A percentile compares a stretch with the other conserved stretches of the same genome.
phyloP scores from a whole-genome alignment of 2,797 vertebrate genomes.

The Brotula barbata region DNA sequence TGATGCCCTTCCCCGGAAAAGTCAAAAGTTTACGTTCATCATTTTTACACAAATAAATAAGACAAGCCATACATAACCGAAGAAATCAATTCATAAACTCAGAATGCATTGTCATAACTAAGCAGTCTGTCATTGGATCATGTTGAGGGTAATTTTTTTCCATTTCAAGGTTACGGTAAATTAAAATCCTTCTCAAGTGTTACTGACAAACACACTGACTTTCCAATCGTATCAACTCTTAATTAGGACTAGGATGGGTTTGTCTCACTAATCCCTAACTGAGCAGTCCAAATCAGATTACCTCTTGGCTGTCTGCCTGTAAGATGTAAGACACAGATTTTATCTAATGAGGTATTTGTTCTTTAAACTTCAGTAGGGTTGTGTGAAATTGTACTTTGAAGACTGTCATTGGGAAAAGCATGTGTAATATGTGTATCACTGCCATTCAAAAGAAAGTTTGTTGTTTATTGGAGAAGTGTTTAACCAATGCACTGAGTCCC shows the following conservation, averaged over 20 bases:
- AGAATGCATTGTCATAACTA: too few relatives aligned
- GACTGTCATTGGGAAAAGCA: background rate
- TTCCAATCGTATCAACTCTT: slow-evolving; percentile 78
- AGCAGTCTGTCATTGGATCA: background rate
- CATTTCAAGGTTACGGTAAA: slow-evolving; percentile 50
- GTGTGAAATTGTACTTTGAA: background rate
- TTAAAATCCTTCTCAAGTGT: slow-evolving; percentile 80
- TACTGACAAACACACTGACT: slow-evolving; percentile 74
- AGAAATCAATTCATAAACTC: too few relatives aligned
- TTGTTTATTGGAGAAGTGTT: too few relatives aligned
- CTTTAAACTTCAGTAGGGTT: background rate
- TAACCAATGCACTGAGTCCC: too few relatives aligned
- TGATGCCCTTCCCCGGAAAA: too few relatives aligned
- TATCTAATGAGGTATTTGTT: slow-evolving; percentile 18
- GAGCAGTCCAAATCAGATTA: slow-evolving; percentile 65
- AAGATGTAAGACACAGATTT: slow-evolving; percentile 28
- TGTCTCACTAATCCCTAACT: slow-evolving; percentile 70
- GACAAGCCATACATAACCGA: too few relatives aligned
- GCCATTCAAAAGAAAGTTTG: too few relatives aligned
- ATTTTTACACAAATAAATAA: too few relatives aligned
- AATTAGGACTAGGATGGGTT: slow-evolving; percentile 76
- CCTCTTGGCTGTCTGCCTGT: slow-evolving; percentile 43
- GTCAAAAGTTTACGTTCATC: too few relatives aligned
- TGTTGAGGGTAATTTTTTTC: slow-evolving; percentile 24
- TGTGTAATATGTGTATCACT: too few relatives aligned